phyloP scores from a whole-genome alignment of 2,888 invertebrate species.

The Ichneumoninae sp. region DNA sequence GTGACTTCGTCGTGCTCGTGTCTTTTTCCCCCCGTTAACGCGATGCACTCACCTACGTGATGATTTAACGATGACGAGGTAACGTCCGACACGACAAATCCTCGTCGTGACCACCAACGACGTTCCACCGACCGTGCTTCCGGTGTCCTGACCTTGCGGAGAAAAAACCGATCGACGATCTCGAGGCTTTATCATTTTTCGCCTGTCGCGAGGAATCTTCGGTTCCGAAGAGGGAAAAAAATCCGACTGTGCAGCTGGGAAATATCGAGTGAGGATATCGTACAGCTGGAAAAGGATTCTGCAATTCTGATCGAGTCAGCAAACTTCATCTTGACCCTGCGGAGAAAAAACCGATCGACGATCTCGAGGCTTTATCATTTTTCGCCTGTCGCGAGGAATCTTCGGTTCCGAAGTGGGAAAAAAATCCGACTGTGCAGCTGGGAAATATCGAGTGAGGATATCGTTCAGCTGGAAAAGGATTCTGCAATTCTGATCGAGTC shows the following conservation, averaged over 20 bases:
- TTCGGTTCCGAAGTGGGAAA: background rate
- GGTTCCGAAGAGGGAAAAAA: background rate
- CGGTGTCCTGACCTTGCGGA: conserved; percentile 34
- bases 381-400: too few relatives aligned
- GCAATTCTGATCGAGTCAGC: too few relatives aligned
- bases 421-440: background rate
- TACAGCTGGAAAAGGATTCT: background rate
- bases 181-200: background rate
- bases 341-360: background rate
- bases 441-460: too few relatives aligned
- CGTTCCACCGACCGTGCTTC: conserved; percentile 7
- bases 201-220: too few relatives aligned
- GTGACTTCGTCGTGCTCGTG: conserved; percentile 71
- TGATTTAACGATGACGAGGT: conserved; percentile 62
- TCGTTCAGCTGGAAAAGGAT: too few relatives aligned
- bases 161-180: background rate
- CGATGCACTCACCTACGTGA: conserved; percentile 57
- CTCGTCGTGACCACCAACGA: conserved; percentile 47
- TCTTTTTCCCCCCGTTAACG: conserved; percentile 40
- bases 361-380: too few relatives aligned
- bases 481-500: too few relatives aligned
- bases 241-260: background rate
- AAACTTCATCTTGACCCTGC: background rate
- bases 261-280: too few relatives aligned
- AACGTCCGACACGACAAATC: conserved; percentile 58